A percentile compares a stretch with the other conserved stretches of the same genome.
Conservation (phyloP, 1,140 invertebrate genomes). For the Musca domestica region DNA sequence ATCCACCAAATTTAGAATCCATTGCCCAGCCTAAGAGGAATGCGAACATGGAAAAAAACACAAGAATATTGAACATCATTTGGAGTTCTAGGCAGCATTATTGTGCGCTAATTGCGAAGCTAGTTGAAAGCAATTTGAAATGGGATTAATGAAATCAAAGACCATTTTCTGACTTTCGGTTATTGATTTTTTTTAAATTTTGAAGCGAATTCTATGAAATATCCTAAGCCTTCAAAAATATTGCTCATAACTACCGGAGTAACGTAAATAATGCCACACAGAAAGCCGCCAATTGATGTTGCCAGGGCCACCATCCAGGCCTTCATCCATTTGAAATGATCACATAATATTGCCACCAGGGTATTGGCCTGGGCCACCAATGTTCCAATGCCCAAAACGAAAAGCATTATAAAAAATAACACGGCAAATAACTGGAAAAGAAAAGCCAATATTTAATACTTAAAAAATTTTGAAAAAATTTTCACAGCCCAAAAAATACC, state of each 20-base stretch:
- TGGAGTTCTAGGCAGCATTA: neutral
- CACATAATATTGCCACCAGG: constrained; percentile 68
- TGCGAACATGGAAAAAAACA: too few relatives aligned
- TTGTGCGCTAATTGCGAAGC: neutral
- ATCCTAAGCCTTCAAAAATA: neutral
- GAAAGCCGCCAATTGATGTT: constrained; percentile 64
- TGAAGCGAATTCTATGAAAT: neutral
- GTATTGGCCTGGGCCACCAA: constrained; percentile 67
- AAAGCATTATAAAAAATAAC: constrained; percentile 89
- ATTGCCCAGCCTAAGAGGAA: constrained; percentile 75
- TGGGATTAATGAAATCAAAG: too few relatives aligned
- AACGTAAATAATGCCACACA: constrained; percentile 70
- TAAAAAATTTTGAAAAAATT: constrained; percentile 33
- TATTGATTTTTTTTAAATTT: too few relatives aligned
- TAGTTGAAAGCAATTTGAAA: neutral
- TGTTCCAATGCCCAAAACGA: constrained; percentile 75
- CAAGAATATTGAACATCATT: too few relatives aligned
- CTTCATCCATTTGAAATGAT: constrained; percentile 67
- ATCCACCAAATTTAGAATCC: constrained; percentile 80
- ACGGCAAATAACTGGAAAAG: constrained; percentile 64
- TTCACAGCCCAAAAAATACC: constrained; percentile 51
- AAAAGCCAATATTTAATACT: too few relatives aligned
- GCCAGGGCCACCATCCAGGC: constrained; percentile 63
- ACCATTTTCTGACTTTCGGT: too few relatives aligned
- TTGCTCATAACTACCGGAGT: constrained; percentile 64